Evolutionary conservation across 2,888 invertebrate genomes (phyloP), one percentile per base, ranked within the genome.

Genomic region (Pristionchus entomophagus): DNA sequence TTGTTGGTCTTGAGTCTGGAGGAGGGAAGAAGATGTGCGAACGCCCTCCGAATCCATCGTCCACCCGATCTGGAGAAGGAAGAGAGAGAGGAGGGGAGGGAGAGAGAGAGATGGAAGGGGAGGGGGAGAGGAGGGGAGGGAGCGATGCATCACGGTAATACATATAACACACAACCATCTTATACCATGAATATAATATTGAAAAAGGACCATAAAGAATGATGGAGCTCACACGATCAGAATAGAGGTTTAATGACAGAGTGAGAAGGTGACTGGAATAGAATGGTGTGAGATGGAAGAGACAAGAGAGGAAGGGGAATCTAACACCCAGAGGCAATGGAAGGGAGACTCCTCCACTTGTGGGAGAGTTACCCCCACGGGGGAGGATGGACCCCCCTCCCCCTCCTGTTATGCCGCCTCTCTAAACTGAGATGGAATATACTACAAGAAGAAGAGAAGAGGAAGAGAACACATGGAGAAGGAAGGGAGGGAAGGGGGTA

Each of bases 371-470:
- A 65, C 65, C 65, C n/a, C n/a, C 65, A 38, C 65, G 38, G 38
- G 65, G 38, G 65, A 38, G 35, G 35, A 38, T 35, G 29, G 35
- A 38, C 35, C 65, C 35, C 65, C 65, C 38, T 22, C 35, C 32
- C 32, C 32, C 32, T 62, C 32, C 65, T 62, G 32, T 53, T 53
- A 53, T 53, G 53, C 62, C 62, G 19, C 65, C 65, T 65, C 65
- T 65, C 65, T 65, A 65, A 65, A 65, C 65, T 65, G 38, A 65
- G 65, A 65, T 65, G 65, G 38, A 65, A 65, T 65, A 65, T 65
- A 65, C 65, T 65, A 65, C 65, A 65, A 65, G 65, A 35, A 65
- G 65, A 38, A 22, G 35, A 38, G 38, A 65, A 29, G 59, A 62
- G 6, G 59, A 38, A 38, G 32, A 38, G 69, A 69, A 69, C 14